Percentiles rank a stretch among this genome's conserved stretches.
These are phyloP conservation scores for Argyresthia albistria DNA, from an alignment of 2,888 invertebrate species.

Conservation along the genomic window DNA sequence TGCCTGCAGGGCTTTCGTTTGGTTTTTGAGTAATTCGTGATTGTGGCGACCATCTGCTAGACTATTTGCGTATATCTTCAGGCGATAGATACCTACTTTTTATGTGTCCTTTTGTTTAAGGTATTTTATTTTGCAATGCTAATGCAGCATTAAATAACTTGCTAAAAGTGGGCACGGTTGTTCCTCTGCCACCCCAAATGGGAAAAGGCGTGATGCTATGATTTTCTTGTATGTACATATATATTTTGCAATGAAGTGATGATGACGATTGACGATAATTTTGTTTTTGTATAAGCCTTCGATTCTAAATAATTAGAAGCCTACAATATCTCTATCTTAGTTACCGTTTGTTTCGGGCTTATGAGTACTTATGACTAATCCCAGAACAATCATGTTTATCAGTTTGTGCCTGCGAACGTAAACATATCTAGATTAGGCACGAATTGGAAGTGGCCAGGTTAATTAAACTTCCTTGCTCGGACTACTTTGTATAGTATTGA, in stretches of 20 bases:
- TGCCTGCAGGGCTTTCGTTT: neutral
- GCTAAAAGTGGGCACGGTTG: too few species aligned
- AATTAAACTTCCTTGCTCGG: constrained; percentile 3
- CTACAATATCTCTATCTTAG: neutral
- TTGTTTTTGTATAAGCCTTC: too few species aligned
- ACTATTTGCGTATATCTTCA: neutral
- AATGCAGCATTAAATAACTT: too few species aligned
- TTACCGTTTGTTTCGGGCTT: neutral
- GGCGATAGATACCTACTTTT: neutral
- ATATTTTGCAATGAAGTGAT: too few species aligned
- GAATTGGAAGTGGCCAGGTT: constrained; percentile 2
- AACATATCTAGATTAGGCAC: constrained; percentile 4
- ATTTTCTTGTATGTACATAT: too few species aligned
- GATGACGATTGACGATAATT: too few species aligned
- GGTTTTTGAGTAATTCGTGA: neutral
- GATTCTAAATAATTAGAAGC: neutral
- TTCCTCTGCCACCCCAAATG: too few species aligned
- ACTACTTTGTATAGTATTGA: constrained; percentile 18
- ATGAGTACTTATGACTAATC: neutral
- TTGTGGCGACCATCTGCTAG: neutral
- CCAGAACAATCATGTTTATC: neutral
- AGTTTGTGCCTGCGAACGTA: neutral
- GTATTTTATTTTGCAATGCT: too few species aligned
- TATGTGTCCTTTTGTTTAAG: too few species aligned
- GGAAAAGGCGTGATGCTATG: too few species aligned